Conservation (phyloP, 2,797 vertebrate genomes). For the Anas georgica region DNA sequence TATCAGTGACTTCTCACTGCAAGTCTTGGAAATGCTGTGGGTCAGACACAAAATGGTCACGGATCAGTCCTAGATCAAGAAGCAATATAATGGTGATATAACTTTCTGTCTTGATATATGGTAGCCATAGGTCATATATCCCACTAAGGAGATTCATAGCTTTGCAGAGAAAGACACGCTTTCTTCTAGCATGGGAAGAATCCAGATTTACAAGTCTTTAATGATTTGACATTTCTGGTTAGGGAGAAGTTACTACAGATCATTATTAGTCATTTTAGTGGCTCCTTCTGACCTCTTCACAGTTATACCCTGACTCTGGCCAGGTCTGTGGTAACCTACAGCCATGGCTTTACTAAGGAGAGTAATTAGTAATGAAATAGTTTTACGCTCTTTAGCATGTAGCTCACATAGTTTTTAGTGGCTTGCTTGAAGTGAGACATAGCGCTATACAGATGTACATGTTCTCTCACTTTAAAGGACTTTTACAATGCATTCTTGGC, state of each 20-base stretch:
- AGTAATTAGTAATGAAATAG: neutral
- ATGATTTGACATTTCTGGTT: neutral
- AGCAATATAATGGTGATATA: neutral
- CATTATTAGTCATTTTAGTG: neutral
- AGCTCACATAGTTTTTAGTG: neutral
- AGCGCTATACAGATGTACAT: constrained; percentile 16
- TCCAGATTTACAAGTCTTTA: neutral
- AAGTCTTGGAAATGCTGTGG: neutral
- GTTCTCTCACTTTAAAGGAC: constrained; percentile 13
- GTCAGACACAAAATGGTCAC: neutral
- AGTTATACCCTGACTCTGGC: neutral
- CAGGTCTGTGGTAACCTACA: neutral
- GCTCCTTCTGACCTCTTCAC: neutral
- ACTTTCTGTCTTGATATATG: neutral
- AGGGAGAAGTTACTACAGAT: neutral
- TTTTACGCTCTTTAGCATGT: neutral
- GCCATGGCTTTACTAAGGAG: neutral
- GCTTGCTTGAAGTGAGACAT: neutral
- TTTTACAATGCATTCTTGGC: neutral
- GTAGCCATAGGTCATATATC: neutral
- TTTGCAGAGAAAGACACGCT: neutral
- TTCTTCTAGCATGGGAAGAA: neutral
- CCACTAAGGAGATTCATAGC: neutral
- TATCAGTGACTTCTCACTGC: neutral
- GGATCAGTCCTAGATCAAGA: neutral